phyloP scores from a whole-genome alignment of 2,888 invertebrate genomes.

The Thysanoteuthis rhombus region DNA sequence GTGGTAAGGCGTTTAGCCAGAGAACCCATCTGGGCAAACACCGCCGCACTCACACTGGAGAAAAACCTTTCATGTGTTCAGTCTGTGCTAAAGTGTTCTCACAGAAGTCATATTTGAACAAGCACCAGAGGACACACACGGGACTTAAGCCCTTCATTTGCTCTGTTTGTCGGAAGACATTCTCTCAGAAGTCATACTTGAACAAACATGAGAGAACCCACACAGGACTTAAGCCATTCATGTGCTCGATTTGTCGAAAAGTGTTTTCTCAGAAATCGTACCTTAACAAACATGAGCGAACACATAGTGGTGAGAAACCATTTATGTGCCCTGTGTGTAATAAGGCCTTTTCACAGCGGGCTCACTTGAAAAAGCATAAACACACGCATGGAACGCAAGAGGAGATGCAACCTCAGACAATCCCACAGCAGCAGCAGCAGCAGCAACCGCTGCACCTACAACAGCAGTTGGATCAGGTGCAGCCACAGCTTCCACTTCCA shows the following conservation, averaged over 20 bases:
- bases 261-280: slow-evolving; percentile 21
- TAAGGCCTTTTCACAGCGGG: slow-evolving; percentile 23
- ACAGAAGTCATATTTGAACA: background rate
- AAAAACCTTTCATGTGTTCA: slow-evolving; percentile 24
- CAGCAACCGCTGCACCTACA: background rate
- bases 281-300: slow-evolving; percentile 24
- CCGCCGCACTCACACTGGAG: slow-evolving; percentile 18
- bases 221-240: slow-evolving; percentile 18
- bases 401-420: background rate
- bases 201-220: slow-evolving; percentile 23
- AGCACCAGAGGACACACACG: slow-evolving; percentile 22
- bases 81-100: background rate
- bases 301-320: slow-evolving; percentile 22
- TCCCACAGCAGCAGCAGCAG: background rate
- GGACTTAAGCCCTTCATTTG: slow-evolving; percentile 21
- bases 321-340: slow-evolving; percentile 12
- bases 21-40: slow-evolving; percentile 14
- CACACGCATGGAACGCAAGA: background rate
- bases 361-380: slow-evolving; percentile 28
- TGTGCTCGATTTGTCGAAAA: slow-evolving; percentile 16
- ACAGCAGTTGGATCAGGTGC: background rate
- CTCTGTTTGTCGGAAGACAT: background rate
- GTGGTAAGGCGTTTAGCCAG: slow-evolving; percentile 21
- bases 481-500: background rate
- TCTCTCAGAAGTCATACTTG: background rate